Conservation (phyloP, 1,140 invertebrate genomes). For the Drosophila erecta region DNA sequence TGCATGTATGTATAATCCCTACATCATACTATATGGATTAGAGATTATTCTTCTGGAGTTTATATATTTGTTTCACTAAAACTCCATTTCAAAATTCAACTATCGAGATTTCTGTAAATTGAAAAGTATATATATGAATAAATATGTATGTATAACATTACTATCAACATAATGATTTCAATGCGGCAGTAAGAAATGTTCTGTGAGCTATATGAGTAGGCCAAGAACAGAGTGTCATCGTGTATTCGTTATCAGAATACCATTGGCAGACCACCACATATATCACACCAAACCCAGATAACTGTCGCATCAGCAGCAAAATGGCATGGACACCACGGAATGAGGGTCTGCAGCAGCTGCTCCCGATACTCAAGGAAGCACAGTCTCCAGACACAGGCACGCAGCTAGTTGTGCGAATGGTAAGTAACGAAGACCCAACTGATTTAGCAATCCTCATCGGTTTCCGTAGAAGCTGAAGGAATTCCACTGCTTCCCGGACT, state of each 20-base stretch:
- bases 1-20: slow-evolving; percentile 25
- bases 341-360: slow-evolving; percentile 98
- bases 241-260: too few relatives aligned
- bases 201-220: not conserved
- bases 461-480: slow-evolving; percentile 97
- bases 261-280: slow-evolving; percentile 58
- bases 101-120: slow-evolving; percentile 39
- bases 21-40: slow-evolving; percentile 19
- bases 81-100: slow-evolving; percentile 31
- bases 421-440: slow-evolving; percentile 76
- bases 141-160: slow-evolving; percentile 56
- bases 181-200: not conserved
- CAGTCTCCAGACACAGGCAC: slow-evolving; percentile 98
- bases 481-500: slow-evolving; percentile 98
- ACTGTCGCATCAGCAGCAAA: slow-evolving; percentile 46
- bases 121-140: slow-evolving; percentile 56
- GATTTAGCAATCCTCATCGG: not conserved
- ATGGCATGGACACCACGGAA: slow-evolving; percentile 99
- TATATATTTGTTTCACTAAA: slow-evolving; percentile 31
- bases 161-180: slow-evolving; percentile 4
- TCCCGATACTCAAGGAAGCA: slow-evolving; percentile 98
- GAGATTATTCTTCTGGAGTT: slow-evolving; percentile 19
- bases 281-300: slow-evolving; percentile 7
- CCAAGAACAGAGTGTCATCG: slow-evolving; percentile 57
- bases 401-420: slow-evolving; percentile 98